Conservation (phyloP, 2,113 vertebrate species). For the Glaucidium brasilianum region DNA sequence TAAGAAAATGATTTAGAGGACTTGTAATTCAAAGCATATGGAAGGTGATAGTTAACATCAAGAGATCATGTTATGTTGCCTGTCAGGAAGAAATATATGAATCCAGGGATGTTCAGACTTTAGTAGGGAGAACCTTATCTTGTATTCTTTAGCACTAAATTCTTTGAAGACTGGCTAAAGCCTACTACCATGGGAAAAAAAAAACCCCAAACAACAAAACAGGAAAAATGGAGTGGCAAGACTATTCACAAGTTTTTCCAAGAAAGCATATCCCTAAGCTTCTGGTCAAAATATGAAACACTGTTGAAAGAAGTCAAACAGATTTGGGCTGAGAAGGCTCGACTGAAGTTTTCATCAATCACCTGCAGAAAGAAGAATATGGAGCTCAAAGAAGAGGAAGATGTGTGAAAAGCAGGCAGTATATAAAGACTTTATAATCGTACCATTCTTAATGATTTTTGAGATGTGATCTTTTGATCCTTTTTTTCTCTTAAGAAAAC, state of each 20-base stretch:
- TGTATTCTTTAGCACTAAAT: not conserved
- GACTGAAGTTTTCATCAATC: not conserved
- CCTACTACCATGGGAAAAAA: rapidly evolving
- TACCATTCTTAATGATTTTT: not conserved
- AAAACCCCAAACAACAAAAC: too few relatives aligned
- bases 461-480: not conserved
- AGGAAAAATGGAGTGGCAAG: not conserved
- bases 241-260: not conserved
- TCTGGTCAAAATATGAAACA: not conserved
- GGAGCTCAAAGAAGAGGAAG: not conserved
- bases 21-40: not conserved
- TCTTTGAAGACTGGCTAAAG: not conserved
- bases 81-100: not conserved
- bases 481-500: not conserved
- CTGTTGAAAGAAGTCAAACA: not conserved
- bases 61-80: not conserved
- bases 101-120: not conserved
- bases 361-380: not conserved
- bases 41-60: not conserved
- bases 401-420: not conserved
- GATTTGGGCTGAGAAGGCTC: not conserved
- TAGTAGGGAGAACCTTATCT: not conserved
- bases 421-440: not conserved
- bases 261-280: not conserved
- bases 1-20: not conserved